Evolutionary conservation across 1,140 invertebrate species (phyloP).

Genomic region (Stegodyphus mimosarum): DNA sequence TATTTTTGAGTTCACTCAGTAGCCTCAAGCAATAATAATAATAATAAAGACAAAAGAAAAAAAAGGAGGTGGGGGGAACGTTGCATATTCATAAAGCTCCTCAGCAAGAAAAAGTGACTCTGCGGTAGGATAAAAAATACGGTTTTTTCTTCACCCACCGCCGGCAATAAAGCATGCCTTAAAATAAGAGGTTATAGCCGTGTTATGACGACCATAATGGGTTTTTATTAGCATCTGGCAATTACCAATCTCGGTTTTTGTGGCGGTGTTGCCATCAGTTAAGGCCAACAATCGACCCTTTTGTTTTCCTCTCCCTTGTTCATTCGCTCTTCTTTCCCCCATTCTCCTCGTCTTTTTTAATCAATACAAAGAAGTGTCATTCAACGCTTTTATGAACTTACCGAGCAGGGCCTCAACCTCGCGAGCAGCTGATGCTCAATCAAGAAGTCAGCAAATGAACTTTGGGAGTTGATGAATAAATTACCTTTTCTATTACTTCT

Average conservation of each 20-base stretch:
- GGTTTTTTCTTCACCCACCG: too few relatives aligned
- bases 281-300: constrained; percentile 31
- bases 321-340: not conserved
- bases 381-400: constrained; percentile 32
- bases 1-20: too few relatives aligned
- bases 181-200: constrained; percentile 50
- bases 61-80: too few relatives aligned
- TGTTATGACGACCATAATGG: constrained; percentile 51
- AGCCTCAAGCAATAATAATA: too few relatives aligned
- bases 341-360: not conserved
- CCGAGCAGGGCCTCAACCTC: not conserved
- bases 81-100: too few relatives aligned
- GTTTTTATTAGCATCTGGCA: constrained; percentile 54
- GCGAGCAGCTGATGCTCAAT: too few relatives aligned
- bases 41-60: too few relatives aligned
- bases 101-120: too few relatives aligned
- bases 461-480: too few relatives aligned
- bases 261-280: constrained; percentile 20
- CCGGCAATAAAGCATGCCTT: constrained; percentile 36
- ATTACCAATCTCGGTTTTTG: constrained; percentile 53
- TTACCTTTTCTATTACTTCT: too few relatives aligned
- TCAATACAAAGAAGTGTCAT: constrained; percentile 45
- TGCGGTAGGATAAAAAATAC: too few relatives aligned
- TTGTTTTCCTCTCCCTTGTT: constrained; percentile 1
- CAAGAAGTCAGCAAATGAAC: too few relatives aligned